Evolutionary conservation across 2,888 invertebrate genomes (phyloP), one percentile per base, ranked within the genome.

Genomic region (Rhagonycha fulva): DNA sequence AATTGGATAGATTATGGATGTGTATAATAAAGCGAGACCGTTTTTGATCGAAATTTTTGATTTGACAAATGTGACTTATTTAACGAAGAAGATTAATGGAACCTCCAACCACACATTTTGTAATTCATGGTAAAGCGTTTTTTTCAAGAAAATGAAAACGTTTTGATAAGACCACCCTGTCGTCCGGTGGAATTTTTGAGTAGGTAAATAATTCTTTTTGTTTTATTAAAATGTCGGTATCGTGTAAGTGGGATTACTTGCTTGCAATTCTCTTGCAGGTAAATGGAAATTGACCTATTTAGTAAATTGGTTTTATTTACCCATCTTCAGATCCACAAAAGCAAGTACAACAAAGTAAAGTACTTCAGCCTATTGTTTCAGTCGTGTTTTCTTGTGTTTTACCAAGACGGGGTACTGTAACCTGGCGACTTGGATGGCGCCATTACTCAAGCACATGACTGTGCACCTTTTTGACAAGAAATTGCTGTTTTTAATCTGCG

Each of bases 401-500:
- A 77, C 76, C 75, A 68, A 76, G 77, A 79, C 80, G 71, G 69
- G 70, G 68, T 73, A 14, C 70, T 69, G 70, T 68, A 77, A 76
- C 70, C 79, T 77, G 77, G 70, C 75, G 76, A 73, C 68, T 69
- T 76, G 63, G 72, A 76, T 81, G 80, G 81, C 81, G 81, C 81
- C 81, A 79, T 76, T 76, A 69, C 71, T 79, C 79, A 74, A 81
- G 81, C 76, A 79, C 78, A 80, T 81, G 81, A 80, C 78, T 71
- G 26, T 62, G 80, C 80, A 78, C 14, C 23, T 73, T 73, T 69
- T 47, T 24, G 30, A 30, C 60, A 69, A 73, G 14, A 61, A 61
- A 26, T 68, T 30, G 68, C 68, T 28, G 68, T 68, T 28, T 68
- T 68, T 68, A 68, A 68, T 14, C 14, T 14, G 28, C 47, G 47